Evolutionary conservation across 2,797 vertebrate species (phyloP).

Genomic region (Phalloptychus januarius): DNA sequence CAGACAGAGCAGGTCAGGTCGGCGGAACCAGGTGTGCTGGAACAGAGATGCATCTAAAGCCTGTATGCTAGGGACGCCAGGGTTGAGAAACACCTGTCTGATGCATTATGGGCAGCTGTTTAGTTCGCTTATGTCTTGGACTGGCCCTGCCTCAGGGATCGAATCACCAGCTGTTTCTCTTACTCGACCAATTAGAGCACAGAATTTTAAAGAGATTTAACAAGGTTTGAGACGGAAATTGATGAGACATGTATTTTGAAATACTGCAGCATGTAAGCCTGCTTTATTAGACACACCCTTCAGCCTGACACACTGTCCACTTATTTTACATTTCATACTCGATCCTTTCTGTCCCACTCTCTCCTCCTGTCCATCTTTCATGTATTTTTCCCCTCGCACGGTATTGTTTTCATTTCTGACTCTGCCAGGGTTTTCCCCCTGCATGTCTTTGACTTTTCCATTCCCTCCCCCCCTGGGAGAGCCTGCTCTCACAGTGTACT

Average conservation of each 20-base stretch:
- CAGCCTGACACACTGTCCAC: conserved; percentile 27
- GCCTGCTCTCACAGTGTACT: conserved; percentile 78
- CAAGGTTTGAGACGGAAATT: not conserved
- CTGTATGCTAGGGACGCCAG: too few species aligned
- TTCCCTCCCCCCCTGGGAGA: conserved; percentile 66
- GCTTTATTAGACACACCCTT: not conserved
- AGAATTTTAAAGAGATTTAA: not conserved
- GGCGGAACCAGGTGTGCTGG: too few species aligned
- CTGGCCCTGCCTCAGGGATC: not conserved
- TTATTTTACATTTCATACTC: conserved; percentile 58
- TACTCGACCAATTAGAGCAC: not conserved
- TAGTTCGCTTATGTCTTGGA: not conserved
- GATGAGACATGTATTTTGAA: not conserved
- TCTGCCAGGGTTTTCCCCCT: conserved; percentile 80
- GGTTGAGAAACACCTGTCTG: too few species aligned
- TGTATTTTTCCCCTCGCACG: conserved; percentile 70
- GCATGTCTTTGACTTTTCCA: conserved; percentile 77
- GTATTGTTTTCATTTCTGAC: conserved; percentile 82
- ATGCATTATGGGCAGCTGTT: not conserved
- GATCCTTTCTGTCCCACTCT: conserved; percentile 64
- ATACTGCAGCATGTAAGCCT: not conserved
- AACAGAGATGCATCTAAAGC: too few species aligned
- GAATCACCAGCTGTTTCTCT: not conserved
- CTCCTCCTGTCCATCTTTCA: conserved; percentile 73
- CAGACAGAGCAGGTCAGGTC: too few species aligned